Base-by-base conservation (phyloP, 2,888 invertebrate genomes). In the Hoplodrina ambigua region DNA sequence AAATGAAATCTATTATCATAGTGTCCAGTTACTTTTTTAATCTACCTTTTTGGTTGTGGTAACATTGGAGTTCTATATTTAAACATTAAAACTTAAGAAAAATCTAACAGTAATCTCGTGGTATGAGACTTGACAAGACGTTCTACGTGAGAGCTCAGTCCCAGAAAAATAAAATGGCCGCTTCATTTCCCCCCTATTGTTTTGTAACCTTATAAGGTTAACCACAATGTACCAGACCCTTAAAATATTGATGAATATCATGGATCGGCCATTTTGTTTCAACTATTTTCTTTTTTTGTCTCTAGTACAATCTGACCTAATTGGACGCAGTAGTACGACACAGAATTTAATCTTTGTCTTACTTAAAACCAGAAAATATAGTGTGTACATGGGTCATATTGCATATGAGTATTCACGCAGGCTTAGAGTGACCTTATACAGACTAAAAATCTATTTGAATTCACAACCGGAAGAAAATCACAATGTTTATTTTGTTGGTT, bases 201-300 rank as follows among this genome's bases (percentile, higher is more conserved):
- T 3, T 13, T 41, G 2, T 13, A 41, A 41, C n/a, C n/a, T n/a
- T n/a, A n/a, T n/a, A n/a, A 17, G 17, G 17, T 46, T 46, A 46
- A 4, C 5, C 17, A 13, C 41, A 41, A 41, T 41, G 10, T 13
- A 0, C 37, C 41, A 13, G 6, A 11, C n/a, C 13, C n/a, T 11
- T 5, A 37, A 20, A 61, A n/a, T 17, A 2, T 33, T 11, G 4
- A 15, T 0, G 2, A 2, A 10, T 33, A 2, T 33, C n/a, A 0
- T 52, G 55, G 56, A 72, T 62, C 73, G 4, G 50, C 54, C 73
- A 58, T 73, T 52, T 52, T 41, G 5, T n/a, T 1, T 4, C 0
- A 33, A 11, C 8, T 37, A 11, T 25, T 19, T 15, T 19, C 0
- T 11, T 7, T 15, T 49, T 30, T 1, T n/a, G n/a, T n/a, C 17